These are phyloP conservation scores for Pyrrhosoma nymphula DNA, from an alignment of 2,888 invertebrate genomes.

Conservation along the genomic window DNA sequence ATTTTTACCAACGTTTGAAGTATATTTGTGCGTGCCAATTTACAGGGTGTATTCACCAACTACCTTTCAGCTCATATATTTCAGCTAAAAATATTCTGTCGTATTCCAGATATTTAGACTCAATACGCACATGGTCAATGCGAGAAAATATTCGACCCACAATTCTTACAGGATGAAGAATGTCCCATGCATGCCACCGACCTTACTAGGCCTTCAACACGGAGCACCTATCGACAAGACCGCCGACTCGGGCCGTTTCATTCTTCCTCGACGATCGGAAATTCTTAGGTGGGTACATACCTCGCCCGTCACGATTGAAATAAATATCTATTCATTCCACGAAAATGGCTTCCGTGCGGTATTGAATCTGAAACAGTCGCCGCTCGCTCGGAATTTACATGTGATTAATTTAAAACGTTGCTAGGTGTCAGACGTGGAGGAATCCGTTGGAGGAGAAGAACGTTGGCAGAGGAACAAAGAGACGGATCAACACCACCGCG, in stretches of 20 bases:
- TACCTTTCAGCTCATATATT: no score
- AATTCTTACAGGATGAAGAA: no score
- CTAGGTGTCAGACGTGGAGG: slow-evolving; percentile 2
- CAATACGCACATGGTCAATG: no score
- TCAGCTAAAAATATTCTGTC: no score
- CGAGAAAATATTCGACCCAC: no score
- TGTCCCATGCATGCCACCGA: not conserved
- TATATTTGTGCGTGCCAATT: no score
- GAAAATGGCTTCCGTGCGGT: not conserved
- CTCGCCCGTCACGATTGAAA: not conserved
- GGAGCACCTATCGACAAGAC: not conserved
- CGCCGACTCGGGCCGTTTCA: not conserved
- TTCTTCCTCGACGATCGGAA: not conserved
- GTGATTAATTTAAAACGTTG: not conserved
- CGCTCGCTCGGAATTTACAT: slow-evolving; percentile 2
- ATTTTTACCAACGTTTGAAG: no score
- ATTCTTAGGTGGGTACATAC: not conserved
- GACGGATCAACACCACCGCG: not conserved
- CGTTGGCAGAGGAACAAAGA: slow-evolving; percentile 32
- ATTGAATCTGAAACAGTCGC: not conserved
- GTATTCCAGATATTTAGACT: no score
- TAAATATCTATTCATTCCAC: not conserved
- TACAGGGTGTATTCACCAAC: no score
- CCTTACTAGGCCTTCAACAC: not conserved
- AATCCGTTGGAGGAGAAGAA: not conserved